phyloP scores from a whole-genome alignment of 2,113 vertebrate genomes.

The chimpanzee (Pan troglodytes) region NHGRI_mPanTro3-v2.1_pri NC_072403.2:158995001-158995500 shows the following conservation, averaged over 20 bases:
- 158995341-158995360: neutral
- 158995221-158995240: neutral
- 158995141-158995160: neutral
- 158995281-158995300: neutral
- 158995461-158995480: neutral
- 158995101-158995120: neutral
- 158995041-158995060: neutral
- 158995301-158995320: neutral
- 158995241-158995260: neutral
- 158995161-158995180: neutral
- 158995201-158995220: neutral
- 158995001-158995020: neutral
- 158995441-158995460: neutral
- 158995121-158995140: neutral
- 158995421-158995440: neutral
- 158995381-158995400: neutral
- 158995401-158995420: neutral
- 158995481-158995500: neutral
- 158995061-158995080: neutral
- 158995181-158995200: neutral
- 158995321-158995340: neutral
- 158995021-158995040: neutral
- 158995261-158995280: neutral
- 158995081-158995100: neutral
- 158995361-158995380: neutral